Percentiles rank a stretch among this genome's conserved stretches.
Conservation (phyloP, 2,888 invertebrate genomes). For the Thera britannica region DNA sequence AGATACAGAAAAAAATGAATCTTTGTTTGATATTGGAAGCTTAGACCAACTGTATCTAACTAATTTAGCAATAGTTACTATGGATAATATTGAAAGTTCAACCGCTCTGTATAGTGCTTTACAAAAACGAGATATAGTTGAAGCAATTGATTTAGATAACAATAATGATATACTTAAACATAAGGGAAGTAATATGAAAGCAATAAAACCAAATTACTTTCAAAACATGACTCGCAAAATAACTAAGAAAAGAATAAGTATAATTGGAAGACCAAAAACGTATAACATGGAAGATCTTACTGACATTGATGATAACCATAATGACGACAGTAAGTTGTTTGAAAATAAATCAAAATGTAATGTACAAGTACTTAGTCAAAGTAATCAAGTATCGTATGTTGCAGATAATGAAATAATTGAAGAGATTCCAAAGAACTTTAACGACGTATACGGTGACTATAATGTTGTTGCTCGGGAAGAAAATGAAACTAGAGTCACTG, state of each 20-base stretch:
- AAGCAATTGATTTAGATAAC: conserved; percentile 37
- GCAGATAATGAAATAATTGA: conserved; percentile 57
- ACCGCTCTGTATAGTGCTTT: conserved; percentile 48
- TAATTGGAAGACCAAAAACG: conserved; percentile 67
- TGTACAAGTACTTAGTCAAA: conserved; percentile 24
- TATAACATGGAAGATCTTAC: conserved; percentile 67
- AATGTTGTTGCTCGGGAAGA: conserved; percentile 48
- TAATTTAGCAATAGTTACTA: conserved; percentile 64
- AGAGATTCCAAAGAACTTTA: conserved; percentile 45
- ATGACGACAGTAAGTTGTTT: conserved; percentile 61
- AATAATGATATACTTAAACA: conserved; percentile 5
- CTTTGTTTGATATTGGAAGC: conserved; percentile 56
- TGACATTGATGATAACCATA: conserved; percentile 42
- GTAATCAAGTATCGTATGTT: conserved; percentile 54
- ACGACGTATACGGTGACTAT: conserved; percentile 60
- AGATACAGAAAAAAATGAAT: conserved; percentile 64
- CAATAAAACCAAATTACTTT: not conserved
- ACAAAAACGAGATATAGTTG: conserved; percentile 57
- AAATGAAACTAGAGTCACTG: conserved; percentile 26
- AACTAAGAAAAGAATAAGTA: conserved; percentile 47
- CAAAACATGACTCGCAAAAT: conserved; percentile 20
- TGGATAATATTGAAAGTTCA: conserved; percentile 49
- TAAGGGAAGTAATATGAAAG: conserved; percentile 9
- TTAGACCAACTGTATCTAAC: conserved; percentile 69
- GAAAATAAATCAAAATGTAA: conserved; percentile 23